Evolutionary conservation across 2,113 vertebrate species (phyloP), one percentile per base, ranked within the genome.

Genomic region (Triplophysa dalaica): DNA sequence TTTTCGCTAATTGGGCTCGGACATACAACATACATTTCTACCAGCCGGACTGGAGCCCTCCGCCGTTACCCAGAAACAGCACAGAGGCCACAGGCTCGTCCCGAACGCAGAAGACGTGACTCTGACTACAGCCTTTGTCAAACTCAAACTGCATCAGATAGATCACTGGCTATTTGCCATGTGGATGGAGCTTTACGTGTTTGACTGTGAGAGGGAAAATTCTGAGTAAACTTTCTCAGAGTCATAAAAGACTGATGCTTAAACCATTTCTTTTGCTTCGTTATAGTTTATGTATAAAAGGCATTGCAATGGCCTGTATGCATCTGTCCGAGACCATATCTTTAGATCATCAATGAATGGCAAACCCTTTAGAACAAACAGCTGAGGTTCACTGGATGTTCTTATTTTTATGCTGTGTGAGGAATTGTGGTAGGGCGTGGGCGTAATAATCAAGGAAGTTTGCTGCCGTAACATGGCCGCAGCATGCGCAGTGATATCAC

Each of bases 1-100:
- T 98, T 70, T 99, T 99, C 58, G 95, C 97, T 87, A 95, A 92
- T 83, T 99, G 98, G 98, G 97, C 98, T 0, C 93, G 93, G 92
- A 97, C 94, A 62, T 97, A 96, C 92, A 88, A 96, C 81, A 98
- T 99, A 87, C 94, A 90, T 88, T 99, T 99, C 90, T 96, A 97
- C 89, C 97, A 98, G 88, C 98, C 98, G 0, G 93, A 96, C 92
- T 99, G 98, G 98, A 90, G 92, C 77, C 98, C 97, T 1, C 89
- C 93, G 0, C 89, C 94, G 0, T 56, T 92, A 13, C 88, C 88
- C 0, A 81, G 78, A 48, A 93, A 93, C 83, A 70, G 19, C 72
- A 60, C 87, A 0, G 67, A 52, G 0, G 67, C 78, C 1, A 22
- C 33, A 33, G 45, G 67, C 0, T 16, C 17, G 3, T 58, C 76